phyloP scores from a whole-genome alignment of 2,797 vertebrate species.

The Otolemur crassicaudatus region DNA sequence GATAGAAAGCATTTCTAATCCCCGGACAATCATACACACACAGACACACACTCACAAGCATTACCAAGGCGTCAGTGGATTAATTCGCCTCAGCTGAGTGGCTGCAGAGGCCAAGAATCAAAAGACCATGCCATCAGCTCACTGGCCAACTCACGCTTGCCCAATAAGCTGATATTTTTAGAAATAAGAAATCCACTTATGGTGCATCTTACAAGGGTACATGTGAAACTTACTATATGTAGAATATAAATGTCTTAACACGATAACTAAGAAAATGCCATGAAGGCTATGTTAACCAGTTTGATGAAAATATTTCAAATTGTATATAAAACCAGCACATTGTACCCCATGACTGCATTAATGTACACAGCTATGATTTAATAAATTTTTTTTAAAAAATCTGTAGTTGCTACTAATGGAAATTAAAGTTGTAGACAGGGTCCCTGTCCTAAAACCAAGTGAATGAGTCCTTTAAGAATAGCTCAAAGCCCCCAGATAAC shows the following conservation, averaged over 20 bases:
- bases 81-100: not conserved
- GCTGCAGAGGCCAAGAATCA: not conserved
- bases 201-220: too few species aligned
- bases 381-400: not conserved
- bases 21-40: fast-evolving
- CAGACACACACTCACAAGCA: not conserved
- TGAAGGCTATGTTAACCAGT: too few species aligned
- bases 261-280: too few species aligned
- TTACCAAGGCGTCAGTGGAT: not conserved
- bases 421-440: not conserved
- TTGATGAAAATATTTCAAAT: too few species aligned
- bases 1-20: not conserved
- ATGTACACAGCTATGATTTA: too few species aligned
- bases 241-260: too few species aligned
- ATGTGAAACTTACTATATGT: too few species aligned
- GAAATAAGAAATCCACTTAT: not conserved
- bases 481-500: not conserved
- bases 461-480: not conserved
- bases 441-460: not conserved
- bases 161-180: not conserved
- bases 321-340: too few species aligned
- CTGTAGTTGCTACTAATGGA: not conserved
- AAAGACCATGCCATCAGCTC: not conserved
- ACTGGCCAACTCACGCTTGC: not conserved
- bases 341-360: too few species aligned